Conservation (phyloP, 1,140 invertebrate species). For the Rhagoletis zephyria region DNA sequence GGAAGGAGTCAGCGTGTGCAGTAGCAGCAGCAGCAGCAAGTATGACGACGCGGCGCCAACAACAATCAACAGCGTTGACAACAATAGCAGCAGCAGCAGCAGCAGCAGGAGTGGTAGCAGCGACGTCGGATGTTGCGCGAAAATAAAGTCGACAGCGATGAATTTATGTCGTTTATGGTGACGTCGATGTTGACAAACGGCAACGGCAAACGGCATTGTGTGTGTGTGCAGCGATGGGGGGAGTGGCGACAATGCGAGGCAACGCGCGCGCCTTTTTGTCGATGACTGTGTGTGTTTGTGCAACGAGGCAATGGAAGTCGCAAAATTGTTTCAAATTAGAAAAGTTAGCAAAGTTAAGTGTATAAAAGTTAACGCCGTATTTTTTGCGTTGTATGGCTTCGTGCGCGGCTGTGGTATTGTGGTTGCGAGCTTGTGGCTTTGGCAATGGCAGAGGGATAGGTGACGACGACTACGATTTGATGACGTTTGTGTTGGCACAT, state of each 20-base stretch:
- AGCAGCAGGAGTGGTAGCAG: too few species aligned
- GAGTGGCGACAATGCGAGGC: not conserved
- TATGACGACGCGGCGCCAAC: not conserved
- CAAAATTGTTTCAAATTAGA: conserved; percentile 50
- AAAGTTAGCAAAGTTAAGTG: conserved; percentile 44
- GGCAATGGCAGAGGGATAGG: not conserved
- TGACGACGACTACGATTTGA: not conserved
- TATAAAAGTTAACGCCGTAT: conserved; percentile 21
- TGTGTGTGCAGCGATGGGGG: not conserved
- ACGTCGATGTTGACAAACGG: conserved; percentile 27
- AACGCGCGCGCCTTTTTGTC: not conserved
- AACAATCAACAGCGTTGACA: not conserved
- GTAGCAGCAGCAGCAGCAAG: not conserved
- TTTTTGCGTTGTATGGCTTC: not conserved
- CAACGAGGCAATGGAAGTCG: not conserved
- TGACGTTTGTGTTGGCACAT: not conserved
- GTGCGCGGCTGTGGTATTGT: not conserved
- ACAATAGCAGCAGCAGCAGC: not conserved
- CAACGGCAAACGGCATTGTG: too few species aligned
- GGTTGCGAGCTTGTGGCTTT: not conserved
- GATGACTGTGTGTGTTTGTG: not conserved
- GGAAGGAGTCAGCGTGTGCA: not conserved
- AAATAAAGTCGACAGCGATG: conserved; percentile 45
- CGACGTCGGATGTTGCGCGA: conserved; percentile 1
- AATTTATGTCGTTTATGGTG: conserved; percentile 50